Conservation (phyloP, 2,113 vertebrate species). For the Enhydra lutris region DNA sequence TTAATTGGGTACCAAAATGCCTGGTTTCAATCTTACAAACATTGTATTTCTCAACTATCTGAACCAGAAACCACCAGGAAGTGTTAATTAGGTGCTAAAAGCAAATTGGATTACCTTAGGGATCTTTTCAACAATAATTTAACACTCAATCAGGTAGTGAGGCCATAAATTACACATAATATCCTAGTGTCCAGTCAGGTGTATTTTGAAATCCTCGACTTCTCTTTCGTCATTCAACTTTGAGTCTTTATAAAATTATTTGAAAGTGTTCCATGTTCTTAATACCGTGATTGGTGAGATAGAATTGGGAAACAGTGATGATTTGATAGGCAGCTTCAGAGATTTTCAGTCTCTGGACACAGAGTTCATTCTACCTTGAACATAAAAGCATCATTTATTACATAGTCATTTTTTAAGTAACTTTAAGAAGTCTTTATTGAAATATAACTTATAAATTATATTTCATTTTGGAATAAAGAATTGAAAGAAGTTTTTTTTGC, state of each 20-base stretch:
- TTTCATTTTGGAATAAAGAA: not conserved
- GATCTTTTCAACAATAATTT: slow-evolving; percentile 71
- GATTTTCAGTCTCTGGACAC: not conserved
- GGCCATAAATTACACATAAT: slow-evolving; percentile 47
- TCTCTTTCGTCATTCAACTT: not conserved
- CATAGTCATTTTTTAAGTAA: not conserved
- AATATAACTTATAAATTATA: not conserved
- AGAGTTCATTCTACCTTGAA: not conserved
- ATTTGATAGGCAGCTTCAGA: not conserved
- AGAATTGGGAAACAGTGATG: not conserved
- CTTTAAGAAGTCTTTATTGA: not conserved
- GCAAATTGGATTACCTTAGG: slow-evolving; percentile 69
- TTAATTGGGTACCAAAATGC: slow-evolving; percentile 54
- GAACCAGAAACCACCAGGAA: slow-evolving; percentile 58
- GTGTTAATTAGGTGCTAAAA: slow-evolving; percentile 70
- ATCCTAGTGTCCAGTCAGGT: not conserved
- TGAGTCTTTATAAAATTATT: not conserved
- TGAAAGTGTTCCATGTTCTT: not conserved
- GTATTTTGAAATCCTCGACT: not conserved
- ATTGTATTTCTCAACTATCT: slow-evolving; percentile 52
- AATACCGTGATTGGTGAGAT: not conserved
- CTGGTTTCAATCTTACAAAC: slow-evolving; percentile 28
- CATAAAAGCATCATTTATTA: not conserved
- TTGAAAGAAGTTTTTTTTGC: not conserved
- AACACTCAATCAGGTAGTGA: slow-evolving; percentile 56